Evolutionary conservation across 2,113 vertebrate species (phyloP), one percentile per base, ranked within the genome.

Genomic region (Heteronetta atricapilla): DNA sequence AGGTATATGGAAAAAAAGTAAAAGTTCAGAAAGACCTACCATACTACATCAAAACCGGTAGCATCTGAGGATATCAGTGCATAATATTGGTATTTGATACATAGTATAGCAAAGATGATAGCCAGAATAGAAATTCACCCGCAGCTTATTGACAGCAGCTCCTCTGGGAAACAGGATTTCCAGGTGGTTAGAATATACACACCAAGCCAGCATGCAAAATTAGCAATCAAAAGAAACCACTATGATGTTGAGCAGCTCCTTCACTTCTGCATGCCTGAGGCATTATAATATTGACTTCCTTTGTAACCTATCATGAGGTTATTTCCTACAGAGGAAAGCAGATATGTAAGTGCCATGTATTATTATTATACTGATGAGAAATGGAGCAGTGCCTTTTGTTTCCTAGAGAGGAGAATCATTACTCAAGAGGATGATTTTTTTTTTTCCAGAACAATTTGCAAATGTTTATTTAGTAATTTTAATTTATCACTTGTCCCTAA

Each of bases 261-360:
- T 92, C 42, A 44, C 42, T 83, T 74, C 16, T 74, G 52, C 6
- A 0, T 72, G 18, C 25, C 33, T 80, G 9, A 50, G 36, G 25
- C 28, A 28, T 75, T 84, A 81, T 31, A 25, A 42, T 40, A 77
- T 66, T 63, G 7, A 12, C 26, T 80, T 95, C 5, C 28, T 77
- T 70, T 55, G 26, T 82, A 74, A 73, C 40, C 19, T 52, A 28
- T 14, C 72, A 40, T 58, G 63, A 85, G 40, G 4, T 38, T 80
- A 88, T 62, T 70, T 80, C 19, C n/a, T 77, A 26, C 36, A 70
- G 50, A 91, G 18, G 8, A 94, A 79, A 94, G 28, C 21, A 88
- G 15, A 29, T 36, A 50, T 20, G 3, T 53, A 88, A 83, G 29
- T 69, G 23, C 8, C 14, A 38, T 40, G 53, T 58, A 29, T 53